Conservation (phyloP, 2,797 vertebrate species). For the Peromyscus melanophrys region DNA sequence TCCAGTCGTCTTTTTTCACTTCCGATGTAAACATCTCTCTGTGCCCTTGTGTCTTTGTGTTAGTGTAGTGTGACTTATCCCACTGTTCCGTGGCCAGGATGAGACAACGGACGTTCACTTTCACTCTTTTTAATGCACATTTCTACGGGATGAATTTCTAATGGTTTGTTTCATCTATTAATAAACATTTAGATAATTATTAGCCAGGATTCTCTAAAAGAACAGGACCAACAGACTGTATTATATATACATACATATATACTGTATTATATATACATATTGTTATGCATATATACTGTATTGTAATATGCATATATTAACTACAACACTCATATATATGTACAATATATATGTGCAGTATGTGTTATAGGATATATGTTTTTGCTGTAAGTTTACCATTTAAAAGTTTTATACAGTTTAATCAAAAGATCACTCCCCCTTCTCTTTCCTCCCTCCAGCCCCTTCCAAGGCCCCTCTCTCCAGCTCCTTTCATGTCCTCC, state of each 20-base stretch:
- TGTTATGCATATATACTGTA: neutral
- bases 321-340: neutral
- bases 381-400: neutral
- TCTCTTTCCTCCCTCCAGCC: neutral
- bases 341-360: neutral
- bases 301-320: neutral
- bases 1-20: neutral
- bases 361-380: neutral
- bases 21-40: neutral
- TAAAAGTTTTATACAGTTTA: neutral
- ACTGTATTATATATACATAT: neutral
- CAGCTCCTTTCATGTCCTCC: neutral
- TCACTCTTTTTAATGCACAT: neutral
- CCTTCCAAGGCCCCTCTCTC: neutral
- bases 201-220: neutral
- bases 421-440: too few relatives aligned
- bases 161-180: neutral
- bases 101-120: too few relatives aligned
- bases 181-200: neutral
- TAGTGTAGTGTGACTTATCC: neutral
- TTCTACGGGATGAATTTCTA: neutral
- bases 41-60: neutral
- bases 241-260: neutral
- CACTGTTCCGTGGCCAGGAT: neutral
- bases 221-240: neutral